Percentiles rank a stretch among this genome's conserved stretches.
Evolutionary conservation across 2,797 vertebrate genomes (phyloP).

Genomic region (Ceryle rudis): DNA sequence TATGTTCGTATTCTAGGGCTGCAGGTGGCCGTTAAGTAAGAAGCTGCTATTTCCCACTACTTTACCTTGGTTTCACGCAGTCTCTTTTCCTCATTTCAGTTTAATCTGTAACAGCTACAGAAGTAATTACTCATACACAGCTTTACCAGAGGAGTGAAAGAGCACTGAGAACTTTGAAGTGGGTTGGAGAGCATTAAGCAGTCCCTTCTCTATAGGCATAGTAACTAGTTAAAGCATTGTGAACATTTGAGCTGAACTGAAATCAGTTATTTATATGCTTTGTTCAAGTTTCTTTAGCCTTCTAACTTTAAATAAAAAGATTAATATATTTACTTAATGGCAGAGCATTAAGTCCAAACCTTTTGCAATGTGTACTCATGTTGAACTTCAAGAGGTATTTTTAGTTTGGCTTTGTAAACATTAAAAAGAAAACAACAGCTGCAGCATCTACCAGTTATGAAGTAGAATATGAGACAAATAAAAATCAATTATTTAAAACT

Average conservation of each 20-base stretch:
- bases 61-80: not conserved
- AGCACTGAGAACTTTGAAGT: not conserved
- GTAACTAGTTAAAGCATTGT: not conserved
- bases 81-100: not conserved
- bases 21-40: not conserved
- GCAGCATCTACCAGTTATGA: not conserved
- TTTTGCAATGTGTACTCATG: not conserved
- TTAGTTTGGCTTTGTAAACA: not conserved
- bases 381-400: constrained; percentile 12
- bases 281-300: not conserved
- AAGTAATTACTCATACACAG: not conserved
- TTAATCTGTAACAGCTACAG: not conserved
- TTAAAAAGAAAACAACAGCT: not conserved
- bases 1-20: not conserved
- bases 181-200: not conserved
- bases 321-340: not conserved
- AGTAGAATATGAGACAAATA: not conserved
- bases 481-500: constrained; percentile 35
- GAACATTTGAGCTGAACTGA: not conserved
- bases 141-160: not conserved
- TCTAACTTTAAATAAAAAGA: not conserved
- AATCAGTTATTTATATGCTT: not conserved
- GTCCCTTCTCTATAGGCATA: not conserved
- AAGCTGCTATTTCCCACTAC: not conserved
- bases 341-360: not conserved